These are phyloP conservation scores for Drosophila bunnanda DNA, from an alignment of 2,888 invertebrate genomes.

Conservation along the genomic window DNA sequence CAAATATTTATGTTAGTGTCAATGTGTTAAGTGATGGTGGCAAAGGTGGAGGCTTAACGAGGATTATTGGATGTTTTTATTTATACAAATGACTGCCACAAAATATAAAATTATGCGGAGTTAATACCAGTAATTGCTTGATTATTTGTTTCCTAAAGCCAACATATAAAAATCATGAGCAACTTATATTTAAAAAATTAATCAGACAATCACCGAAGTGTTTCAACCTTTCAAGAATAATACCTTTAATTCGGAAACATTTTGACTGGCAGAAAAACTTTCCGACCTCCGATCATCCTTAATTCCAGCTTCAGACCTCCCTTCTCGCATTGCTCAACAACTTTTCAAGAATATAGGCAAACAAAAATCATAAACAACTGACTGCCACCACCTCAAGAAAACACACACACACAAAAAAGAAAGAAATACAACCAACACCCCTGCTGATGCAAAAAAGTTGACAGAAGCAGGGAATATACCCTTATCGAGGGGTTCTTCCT, in stretches of 20 bases:
- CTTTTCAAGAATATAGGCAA: conserved; percentile 23
- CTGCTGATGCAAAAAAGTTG: conserved; percentile 57
- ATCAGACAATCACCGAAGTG: not conserved
- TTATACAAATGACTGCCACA: not conserved
- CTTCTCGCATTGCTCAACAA: conserved; percentile 15
- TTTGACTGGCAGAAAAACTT: not conserved
- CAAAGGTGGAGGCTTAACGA: not conserved
- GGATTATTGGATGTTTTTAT: not conserved
- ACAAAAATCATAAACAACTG: conserved; percentile 74
- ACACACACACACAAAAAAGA: conserved; percentile 1
- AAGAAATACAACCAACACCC: conserved; percentile 29
- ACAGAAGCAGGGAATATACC: conserved; percentile 57
- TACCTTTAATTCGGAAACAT: not conserved
- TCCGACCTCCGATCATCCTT: conserved; percentile 6
- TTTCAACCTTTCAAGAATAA: not conserved
- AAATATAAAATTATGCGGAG: not conserved
- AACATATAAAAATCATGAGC: not conserved
- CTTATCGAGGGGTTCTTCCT: conserved; percentile 32
- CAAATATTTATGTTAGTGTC: conserved; percentile 7
- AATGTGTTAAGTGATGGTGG: not conserved
- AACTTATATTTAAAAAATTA: not conserved
- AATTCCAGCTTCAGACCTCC: conserved; percentile 6
- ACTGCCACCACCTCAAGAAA: conserved; percentile 36
- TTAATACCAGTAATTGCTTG: not conserved
- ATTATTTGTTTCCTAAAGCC: not conserved